Base-by-base conservation (phyloP, 2,888 invertebrate species). In the Hyalella azteca region DNA sequence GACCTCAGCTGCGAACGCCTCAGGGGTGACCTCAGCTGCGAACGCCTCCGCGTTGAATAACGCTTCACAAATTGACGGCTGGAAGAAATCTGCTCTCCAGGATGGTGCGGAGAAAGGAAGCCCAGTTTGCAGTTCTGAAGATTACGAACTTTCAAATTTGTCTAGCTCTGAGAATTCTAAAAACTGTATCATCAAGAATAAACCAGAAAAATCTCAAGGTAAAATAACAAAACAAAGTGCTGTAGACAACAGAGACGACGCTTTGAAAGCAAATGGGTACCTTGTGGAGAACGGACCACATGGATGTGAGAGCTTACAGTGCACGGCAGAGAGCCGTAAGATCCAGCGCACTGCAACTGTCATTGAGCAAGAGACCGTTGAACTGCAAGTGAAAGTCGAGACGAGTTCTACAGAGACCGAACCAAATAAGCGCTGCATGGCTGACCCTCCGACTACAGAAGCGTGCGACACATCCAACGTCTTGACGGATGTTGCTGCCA, bases 331-430 rank as follows among this genome's bases (percentile, higher is more conserved):
- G 29, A 66, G 66, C 19, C 32, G 66, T 32, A 66, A 66, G 19
- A 66, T 66, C 29, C 66, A 66, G 36, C 66, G 66, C 66, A 66
- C 66, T 66, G 66, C 66, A 1, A 66, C 66, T 13, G 66, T 66
- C 66, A 66, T 66, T 36, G 66, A 66, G 66, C 66, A 66, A 29
- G 66, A 66, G 29, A 29, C 66, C 29, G 19, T 66, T 66, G 36
- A 36, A 22, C 11, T 19, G 36, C 36, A 32, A 36, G 22, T 36
- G 22, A 66, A 66, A 2, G 66, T 36, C 3, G 66, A 66, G n/a
- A 66, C 66, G 19, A 66, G 66, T 19, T 66, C 36, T 22, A 29
- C 66, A 15, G 66, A 36, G 13, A 39, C 36, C 3, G 66, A 66
- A 19, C 7, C 32, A 0, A 19, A 36, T 29, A 54, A 54, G 9